Evolutionary conservation across 2,888 invertebrate genomes (phyloP).

Genomic region (Leucozona laternaria): DNA sequence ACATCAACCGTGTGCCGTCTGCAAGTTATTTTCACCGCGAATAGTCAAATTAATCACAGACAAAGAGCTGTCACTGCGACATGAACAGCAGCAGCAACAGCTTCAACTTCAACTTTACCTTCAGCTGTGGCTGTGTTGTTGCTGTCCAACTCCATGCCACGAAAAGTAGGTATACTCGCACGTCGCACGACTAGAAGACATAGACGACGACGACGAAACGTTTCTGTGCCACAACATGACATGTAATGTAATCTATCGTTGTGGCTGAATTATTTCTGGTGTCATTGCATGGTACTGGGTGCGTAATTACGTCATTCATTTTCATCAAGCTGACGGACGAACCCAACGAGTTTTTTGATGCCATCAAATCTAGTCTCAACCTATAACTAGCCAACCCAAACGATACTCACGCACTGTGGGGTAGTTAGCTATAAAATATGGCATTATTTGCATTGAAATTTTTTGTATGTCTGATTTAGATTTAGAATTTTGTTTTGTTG

Average conservation of each 20-base stretch:
- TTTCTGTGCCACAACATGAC: constrained; percentile 57
- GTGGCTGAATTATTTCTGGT: constrained; percentile 68
- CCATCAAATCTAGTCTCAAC: constrained; percentile 20
- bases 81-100: constrained; percentile 30
- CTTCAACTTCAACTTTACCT: constrained; percentile 4
- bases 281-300: constrained; percentile 66
- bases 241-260: constrained; percentile 70
- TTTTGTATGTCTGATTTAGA: background rate
- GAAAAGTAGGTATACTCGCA: constrained; percentile 17
- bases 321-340: constrained; percentile 72
- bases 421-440: background rate
- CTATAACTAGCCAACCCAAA: background rate
- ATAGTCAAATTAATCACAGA: constrained; percentile 59
- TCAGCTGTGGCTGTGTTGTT: constrained; percentile 3
- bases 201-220: constrained; percentile 19
- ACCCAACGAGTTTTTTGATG: constrained; percentile 43
- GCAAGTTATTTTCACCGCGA: constrained; percentile 42
- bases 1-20: constrained; percentile 53
- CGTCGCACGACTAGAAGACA: background rate
- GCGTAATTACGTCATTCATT: constrained; percentile 75
- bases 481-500: too few species aligned
- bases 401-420: background rate
- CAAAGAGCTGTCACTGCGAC: constrained; percentile 38
- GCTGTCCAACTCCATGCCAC: constrained; percentile 34
- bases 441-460: background rate